phyloP scores from a whole-genome alignment of 1,140 invertebrate genomes.

The Drosophila bocki region DNA sequence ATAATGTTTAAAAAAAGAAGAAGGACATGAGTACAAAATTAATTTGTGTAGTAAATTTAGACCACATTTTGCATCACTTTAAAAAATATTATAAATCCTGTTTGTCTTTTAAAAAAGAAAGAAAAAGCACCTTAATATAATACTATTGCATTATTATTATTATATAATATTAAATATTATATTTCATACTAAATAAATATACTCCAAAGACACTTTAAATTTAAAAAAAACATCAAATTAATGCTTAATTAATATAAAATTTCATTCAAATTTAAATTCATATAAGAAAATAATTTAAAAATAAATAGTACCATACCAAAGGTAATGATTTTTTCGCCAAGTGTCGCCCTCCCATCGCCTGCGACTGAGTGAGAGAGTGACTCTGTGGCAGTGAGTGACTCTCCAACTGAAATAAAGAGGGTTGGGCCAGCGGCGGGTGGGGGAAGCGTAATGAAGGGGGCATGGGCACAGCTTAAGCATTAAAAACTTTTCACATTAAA shows the following conservation, averaged over 20 bases:
- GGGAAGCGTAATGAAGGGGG: constrained; percentile 28
- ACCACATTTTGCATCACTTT: no score
- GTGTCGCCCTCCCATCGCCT: neutral
- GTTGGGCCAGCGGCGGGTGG: neutral
- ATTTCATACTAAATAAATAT: no score
- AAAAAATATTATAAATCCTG: no score
- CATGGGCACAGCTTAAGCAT: constrained; percentile 74
- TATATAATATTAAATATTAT: no score
- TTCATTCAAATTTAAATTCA: neutral
- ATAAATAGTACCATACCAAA: neutral
- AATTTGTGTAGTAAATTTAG: neutral
- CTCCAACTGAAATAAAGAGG: constrained; percentile 6
- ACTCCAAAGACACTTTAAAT: no score
- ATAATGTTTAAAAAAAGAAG: no score
- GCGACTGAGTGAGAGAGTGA: constrained; percentile 18
- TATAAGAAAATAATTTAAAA: neutral
- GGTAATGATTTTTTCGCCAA: neutral
- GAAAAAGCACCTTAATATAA: no score
- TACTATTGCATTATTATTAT: no score
- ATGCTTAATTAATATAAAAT: neutral
- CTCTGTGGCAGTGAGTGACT: constrained; percentile 34
- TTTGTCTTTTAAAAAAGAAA: no score
- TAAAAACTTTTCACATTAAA: constrained; percentile 84
- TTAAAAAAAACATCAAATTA: neutral
- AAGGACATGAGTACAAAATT: neutral